Percentiles rank a stretch among this genome's conserved stretches.
These are phyloP conservation scores for Myotis planiceps DNA, from an alignment of 2,797 vertebrate species.

Conservation along the genomic window DNA sequence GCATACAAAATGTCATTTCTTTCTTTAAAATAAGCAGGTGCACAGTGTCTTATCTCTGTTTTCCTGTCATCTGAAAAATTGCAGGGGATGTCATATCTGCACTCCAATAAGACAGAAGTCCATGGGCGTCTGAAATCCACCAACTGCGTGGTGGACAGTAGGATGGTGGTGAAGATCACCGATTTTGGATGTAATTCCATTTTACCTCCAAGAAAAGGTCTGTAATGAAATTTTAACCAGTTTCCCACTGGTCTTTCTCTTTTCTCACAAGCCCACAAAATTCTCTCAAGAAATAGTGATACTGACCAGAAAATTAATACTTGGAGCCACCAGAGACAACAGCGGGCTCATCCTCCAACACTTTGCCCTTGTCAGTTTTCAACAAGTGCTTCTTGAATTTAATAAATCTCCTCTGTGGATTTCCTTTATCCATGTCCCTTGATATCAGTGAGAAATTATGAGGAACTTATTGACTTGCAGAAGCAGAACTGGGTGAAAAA, in stretches of 20 bases:
- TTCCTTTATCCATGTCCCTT: not conserved
- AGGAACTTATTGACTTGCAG: not conserved
- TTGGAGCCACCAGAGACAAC: not conserved
- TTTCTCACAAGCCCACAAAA: not conserved
- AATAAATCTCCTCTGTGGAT: not conserved
- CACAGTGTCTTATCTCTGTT: not conserved
- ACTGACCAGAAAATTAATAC: not conserved
- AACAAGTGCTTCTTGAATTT: not conserved
- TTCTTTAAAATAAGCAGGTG: not conserved
- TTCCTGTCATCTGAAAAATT: constrained; percentile 60
- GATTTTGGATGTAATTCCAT: constrained; percentile 97
- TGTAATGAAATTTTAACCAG: constrained; percentile 32
- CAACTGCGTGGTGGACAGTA: constrained; percentile 97
- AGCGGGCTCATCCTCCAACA: not conserved
- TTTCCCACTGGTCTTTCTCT: not conserved
- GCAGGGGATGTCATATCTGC: constrained; percentile 98
- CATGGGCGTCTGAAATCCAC: constrained; percentile 97
- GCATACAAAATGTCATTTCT: not conserved
- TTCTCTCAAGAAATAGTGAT: not conserved
- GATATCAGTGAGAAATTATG: not conserved
- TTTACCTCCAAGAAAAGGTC: constrained; percentile 91
- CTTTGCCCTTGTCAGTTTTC: not conserved
- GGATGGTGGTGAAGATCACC: constrained; percentile 99
- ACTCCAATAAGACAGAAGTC: constrained; percentile 94
- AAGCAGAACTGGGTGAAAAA: not conserved